Conservation (phyloP, 2,113 vertebrate species). For the Vombatus ursinus region DNA sequence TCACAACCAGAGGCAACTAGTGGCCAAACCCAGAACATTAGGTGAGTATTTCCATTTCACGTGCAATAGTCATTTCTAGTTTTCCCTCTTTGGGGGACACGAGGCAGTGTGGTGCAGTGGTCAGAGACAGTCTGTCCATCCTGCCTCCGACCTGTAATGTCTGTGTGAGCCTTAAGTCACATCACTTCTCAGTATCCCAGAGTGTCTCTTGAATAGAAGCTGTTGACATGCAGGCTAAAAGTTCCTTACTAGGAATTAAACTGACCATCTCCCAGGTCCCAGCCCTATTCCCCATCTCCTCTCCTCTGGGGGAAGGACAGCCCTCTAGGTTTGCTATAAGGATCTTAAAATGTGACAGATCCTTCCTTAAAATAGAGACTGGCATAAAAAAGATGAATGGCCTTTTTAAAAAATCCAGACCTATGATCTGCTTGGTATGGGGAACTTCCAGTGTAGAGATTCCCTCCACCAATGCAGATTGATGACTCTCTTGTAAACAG, state of each 20-base stretch:
- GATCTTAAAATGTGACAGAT: not conserved
- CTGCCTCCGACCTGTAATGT: not conserved
- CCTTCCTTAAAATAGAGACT: not conserved
- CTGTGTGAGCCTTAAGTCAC: not conserved
- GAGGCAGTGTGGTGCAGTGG: not conserved
- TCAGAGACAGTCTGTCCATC: not conserved
- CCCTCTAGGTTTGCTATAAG: not conserved
- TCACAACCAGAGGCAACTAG: conserved; percentile 57
- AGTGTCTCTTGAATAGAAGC: not conserved
- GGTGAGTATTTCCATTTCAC: conserved; percentile 36
- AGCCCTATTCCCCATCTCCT: not conserved
- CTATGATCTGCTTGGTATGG: not conserved
- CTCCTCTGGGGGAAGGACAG: not conserved
- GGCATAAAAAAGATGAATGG: not conserved
- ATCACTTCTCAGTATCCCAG: not conserved
- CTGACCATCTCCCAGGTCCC: not conserved
- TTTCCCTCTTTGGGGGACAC: not conserved
- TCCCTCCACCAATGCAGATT: not conserved
- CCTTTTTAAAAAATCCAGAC: not conserved
- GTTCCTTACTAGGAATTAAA: not conserved
- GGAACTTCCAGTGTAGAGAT: not conserved
- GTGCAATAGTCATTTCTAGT: not conserved
- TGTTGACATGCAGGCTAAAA: not conserved
- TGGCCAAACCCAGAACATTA: conserved; percentile 41
- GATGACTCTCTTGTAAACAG: not conserved